Evolutionary conservation across 2,888 invertebrate genomes (phyloP).

Genomic region (Pseudococcus jackbeardsleyi): DNA sequence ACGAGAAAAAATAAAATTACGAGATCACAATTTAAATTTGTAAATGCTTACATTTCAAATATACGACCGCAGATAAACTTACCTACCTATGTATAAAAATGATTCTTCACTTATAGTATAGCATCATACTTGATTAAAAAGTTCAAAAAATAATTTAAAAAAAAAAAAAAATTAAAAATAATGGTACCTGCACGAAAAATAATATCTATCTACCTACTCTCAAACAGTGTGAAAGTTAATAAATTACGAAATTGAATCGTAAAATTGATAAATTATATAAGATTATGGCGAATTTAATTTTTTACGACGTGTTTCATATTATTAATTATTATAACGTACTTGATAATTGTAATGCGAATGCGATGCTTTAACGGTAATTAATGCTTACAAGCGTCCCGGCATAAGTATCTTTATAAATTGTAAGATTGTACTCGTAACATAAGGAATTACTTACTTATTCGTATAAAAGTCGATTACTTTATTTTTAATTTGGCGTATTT

Average conservation of each 20-base stretch:
- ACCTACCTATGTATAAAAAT: no score
- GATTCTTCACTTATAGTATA: not conserved
- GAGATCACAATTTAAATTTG: conserved; percentile 29
- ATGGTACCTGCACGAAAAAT: not conserved
- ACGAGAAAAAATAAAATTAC: not conserved
- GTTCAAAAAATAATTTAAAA: not conserved
- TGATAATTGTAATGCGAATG: conserved; percentile 8
- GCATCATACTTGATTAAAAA: not conserved
- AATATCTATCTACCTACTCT: not conserved
- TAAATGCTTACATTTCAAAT: not conserved
- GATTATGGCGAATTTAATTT: conserved; percentile 2
- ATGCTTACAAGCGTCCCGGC: not conserved
- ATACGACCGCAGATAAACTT: no score
- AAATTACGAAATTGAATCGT: conserved; percentile 14
- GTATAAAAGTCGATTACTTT: not conserved
- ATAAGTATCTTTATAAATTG: conserved; percentile 9
- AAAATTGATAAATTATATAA: not conserved
- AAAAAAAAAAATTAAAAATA: not conserved
- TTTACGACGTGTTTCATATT: conserved; percentile 31
- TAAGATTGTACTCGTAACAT: not conserved
- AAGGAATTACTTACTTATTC: not conserved
- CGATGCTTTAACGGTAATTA: conserved; percentile 18
- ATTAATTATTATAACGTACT: conserved; percentile 26
- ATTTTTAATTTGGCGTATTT: not conserved
- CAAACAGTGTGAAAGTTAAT: not conserved